These are phyloP conservation scores for Amphiprion clarkii DNA, from an alignment of 2,797 vertebrate species.

Conservation along the genomic window DNA sequence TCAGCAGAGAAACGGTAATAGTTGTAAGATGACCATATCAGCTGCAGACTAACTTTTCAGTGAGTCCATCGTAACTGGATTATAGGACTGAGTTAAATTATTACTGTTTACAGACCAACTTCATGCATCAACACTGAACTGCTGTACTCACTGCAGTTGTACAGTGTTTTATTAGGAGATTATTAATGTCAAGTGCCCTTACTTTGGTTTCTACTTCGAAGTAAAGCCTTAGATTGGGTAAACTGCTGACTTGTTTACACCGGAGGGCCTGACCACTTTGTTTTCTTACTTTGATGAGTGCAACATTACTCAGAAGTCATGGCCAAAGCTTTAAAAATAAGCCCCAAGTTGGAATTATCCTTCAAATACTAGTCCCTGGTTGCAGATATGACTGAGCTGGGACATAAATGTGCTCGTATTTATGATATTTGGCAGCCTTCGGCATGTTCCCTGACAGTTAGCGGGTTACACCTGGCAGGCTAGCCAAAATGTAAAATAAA, in stretches of 20 bases:
- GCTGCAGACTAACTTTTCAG: too few species aligned
- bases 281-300: background rate
- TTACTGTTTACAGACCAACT: background rate
- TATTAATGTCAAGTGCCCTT: background rate
- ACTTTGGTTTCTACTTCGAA: background rate
- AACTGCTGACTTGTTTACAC: background rate
- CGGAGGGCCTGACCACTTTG: background rate
- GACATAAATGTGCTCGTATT: slow-evolving; percentile 25
- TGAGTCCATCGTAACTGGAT: too few species aligned
- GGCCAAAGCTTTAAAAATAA: too few species aligned
- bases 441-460: slow-evolving; percentile 52
- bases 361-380: slow-evolving; percentile 9
- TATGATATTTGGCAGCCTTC: slow-evolving; percentile 45
- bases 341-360: background rate
- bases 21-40: too few species aligned
- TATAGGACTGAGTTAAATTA: too few species aligned
- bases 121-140: background rate
- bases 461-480: slow-evolving; percentile 44
- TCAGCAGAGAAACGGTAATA: too few species aligned
- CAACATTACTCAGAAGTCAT: slow-evolving; percentile 10
- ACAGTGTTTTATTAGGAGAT: background rate
- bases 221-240: background rate
- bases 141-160: background rate
- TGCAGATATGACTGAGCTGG: slow-evolving; percentile 21
- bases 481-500: slow-evolving; percentile 27